These are phyloP conservation scores for Prionace glauca DNA, from an alignment of 2,797 vertebrate species.

Conservation along the genomic window DNA sequence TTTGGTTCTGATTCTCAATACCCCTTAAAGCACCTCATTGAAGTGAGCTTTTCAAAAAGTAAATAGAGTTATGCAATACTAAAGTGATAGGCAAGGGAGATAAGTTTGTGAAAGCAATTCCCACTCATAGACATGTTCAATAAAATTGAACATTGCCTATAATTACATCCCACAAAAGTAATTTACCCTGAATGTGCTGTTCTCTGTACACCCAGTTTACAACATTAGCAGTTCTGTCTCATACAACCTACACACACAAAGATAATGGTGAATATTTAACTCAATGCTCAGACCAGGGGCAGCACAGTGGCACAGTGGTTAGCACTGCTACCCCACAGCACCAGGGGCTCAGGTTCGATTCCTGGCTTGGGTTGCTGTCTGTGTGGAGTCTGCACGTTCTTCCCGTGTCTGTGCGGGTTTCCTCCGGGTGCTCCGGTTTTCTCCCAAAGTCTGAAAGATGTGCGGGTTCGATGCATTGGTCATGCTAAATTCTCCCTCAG, in stretches of 20 bases:
- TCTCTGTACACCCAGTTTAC: background rate
- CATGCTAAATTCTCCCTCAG: no score
- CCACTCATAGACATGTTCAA: background rate
- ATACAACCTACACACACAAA: background rate
- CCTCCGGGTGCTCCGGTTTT: no score
- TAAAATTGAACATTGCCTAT: background rate
- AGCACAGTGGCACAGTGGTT: no score
- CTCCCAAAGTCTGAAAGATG: no score
- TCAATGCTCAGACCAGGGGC: background rate
- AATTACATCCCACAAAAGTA: background rate
- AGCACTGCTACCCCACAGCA: no score
- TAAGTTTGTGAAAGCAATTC: background rate
- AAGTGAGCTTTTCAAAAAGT: background rate
- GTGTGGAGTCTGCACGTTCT: no score
- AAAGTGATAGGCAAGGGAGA: background rate
- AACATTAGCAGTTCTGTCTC: background rate
- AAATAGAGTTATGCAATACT: background rate
- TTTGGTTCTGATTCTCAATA: background rate
- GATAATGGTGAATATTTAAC: background rate
- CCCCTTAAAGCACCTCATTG: background rate
- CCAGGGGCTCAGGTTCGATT: no score
- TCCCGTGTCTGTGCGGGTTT: no score
- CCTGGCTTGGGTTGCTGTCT: no score
- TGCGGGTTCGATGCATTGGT: no score
- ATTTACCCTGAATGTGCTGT: background rate